These are phyloP conservation scores for Pholis gunnellus DNA, from an alignment of 2,113 vertebrate species.

Conservation along the genomic window DNA sequence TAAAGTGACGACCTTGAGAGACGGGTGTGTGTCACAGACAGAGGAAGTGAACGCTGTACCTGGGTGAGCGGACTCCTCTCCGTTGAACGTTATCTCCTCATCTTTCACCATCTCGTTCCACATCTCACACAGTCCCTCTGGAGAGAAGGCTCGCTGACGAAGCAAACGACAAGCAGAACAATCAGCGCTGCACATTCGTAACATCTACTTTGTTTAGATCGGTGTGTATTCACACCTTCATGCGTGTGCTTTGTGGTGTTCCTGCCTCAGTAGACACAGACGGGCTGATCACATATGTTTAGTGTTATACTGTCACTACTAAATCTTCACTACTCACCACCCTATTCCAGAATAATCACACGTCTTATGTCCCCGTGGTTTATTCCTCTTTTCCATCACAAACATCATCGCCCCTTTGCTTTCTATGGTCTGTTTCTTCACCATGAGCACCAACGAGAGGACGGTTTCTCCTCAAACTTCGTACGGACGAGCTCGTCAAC, in stretches of 20 bases:
- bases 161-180: background rate
- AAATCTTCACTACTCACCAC: background rate
- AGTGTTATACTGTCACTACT: background rate
- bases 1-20: background rate
- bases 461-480: no score
- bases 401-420: background rate
- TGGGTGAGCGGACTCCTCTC: constrained; percentile 88
- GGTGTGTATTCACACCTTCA: background rate
- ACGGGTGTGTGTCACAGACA: background rate
- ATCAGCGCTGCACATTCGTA: background rate
- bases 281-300: background rate
- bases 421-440: background rate
- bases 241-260: background rate
- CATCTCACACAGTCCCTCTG: constrained; percentile 96
- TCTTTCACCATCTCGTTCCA: constrained; percentile 99
- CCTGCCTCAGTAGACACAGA: background rate
- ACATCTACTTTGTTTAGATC: background rate
- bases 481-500: no score
- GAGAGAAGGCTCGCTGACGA: constrained; percentile 93
- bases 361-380: background rate
- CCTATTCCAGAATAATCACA: background rate
- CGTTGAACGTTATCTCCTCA: constrained; percentile 93
- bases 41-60: constrained; percentile 70
- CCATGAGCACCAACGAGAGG: no score
- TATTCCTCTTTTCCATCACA: no score